Evolutionary conservation across 1,140 invertebrate species (phyloP), one percentile per base, ranked within the genome.

Genomic region (Thaumetopoea pityocampa): DNA sequence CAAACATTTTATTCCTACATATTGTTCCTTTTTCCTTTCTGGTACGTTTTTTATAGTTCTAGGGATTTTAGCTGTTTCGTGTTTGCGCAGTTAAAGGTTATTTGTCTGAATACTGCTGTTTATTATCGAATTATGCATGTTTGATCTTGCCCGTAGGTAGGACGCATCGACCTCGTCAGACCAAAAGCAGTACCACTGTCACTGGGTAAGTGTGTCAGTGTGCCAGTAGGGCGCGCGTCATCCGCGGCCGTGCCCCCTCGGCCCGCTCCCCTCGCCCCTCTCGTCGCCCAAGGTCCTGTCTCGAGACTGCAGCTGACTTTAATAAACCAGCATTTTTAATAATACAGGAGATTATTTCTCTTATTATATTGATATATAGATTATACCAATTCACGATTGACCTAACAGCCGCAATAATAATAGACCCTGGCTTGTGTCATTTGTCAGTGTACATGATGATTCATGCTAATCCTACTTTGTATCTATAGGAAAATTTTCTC

Each of bases 121-220:
- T 56, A 56, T 45, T 51, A 48, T 47, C 33, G 22, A 42, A 44
- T 16, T 34, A 19, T 34, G 34, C 24, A 36, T 22, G 42, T 23
- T 51, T 67, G 64, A 68, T 61, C 55, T 45, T 55, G 64, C 44
- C 70, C 62, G 66, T 78, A 77, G 70, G 72, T 78, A 74, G 66
- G 64, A 78, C 67, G 63, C 62, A 68, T 67, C 59, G 74, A 71
- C 78, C 78, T 79, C 74, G 77, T 26, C 74, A 59, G 43, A 76
- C 69, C 67, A 78, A 82, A 82, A 82, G 72, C 70, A 82, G 74
- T 78, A 71, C 70, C 78, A 82, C 71, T 82, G 78, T 82, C 78
- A 82, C 53, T 82, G 58, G 78, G 78, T 79, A 82, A 82, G 68
- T 82, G 78, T 82, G 78, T 76, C 70, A 82, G 70, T 82, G 66